Evolutionary conservation across 37 sponge, comb jelly and placozoan genomes (phyloP).

Genomic region (Spongilla lacustris): DNA sequence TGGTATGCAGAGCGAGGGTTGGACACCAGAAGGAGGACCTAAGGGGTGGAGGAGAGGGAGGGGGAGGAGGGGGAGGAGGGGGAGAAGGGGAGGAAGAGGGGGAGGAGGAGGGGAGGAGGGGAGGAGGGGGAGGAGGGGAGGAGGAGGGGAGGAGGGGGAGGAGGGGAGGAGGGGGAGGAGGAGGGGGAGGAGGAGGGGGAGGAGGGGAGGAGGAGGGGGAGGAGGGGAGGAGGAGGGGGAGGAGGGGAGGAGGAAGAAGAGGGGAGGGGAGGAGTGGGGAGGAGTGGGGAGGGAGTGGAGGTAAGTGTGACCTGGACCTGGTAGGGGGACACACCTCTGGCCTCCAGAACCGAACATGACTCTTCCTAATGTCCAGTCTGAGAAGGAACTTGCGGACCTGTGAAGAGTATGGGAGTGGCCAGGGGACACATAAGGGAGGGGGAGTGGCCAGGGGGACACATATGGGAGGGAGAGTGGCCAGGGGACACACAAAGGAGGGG

Average conservation of each 20-base stretch:
- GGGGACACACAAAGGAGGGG: background rate
- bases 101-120: background rate
- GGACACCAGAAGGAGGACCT: constrained; percentile 89
- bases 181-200: background rate
- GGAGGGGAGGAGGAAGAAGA: background rate
- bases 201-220: background rate
- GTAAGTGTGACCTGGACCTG: background rate
- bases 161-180: constrained; percentile 2
- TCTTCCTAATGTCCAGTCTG: background rate
- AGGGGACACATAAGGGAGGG: background rate
- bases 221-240: background rate
- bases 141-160: background rate
- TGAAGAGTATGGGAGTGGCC: background rate
- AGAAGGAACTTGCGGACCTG: constrained; percentile 96
- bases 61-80: no score
- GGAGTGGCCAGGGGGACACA: background rate
- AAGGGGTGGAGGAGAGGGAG: no score
- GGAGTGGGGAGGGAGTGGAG: background rate
- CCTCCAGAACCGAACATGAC: background rate
- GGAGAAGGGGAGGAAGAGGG: background rate
- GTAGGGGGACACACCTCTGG: background rate
- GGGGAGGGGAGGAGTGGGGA: constrained; percentile 2
- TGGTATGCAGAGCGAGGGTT: constrained; percentile 87
- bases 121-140: background rate
- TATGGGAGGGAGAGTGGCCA: background rate